A percentile compares a stretch with the other conserved stretches of the same genome.
Evolutionary conservation across 30 jellyfish, hydroid and myxozoan genomes (phyloP).

Genomic region (Mastigias papua): DNA sequence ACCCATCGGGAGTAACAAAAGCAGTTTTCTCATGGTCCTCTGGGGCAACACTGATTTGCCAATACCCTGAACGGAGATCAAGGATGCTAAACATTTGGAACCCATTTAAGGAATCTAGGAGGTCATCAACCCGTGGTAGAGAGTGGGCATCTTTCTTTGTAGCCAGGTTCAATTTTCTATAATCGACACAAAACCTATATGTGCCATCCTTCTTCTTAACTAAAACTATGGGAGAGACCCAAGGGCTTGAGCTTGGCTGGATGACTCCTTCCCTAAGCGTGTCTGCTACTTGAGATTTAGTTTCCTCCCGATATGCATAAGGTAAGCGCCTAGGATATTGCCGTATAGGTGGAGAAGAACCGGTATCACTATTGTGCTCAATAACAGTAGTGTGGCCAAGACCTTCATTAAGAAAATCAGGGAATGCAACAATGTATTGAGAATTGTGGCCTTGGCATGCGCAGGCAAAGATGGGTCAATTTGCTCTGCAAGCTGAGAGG

Average conservation of each 20-base stretch:
- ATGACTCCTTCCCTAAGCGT: constrained; percentile 21
- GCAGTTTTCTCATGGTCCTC: constrained; percentile 55
- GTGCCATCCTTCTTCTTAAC: constrained; percentile 43
- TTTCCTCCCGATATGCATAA: too few species aligned
- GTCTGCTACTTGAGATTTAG: constrained; percentile 1
- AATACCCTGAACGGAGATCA: too few species aligned
- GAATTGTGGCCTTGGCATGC: background rate
- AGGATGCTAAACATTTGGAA: constrained; percentile 23
- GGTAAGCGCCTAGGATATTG: constrained; percentile 42
- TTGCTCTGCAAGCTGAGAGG: background rate
- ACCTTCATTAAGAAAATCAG: background rate
- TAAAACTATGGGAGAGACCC: too few species aligned
- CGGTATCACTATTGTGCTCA: constrained; percentile 2
- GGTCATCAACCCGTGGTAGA: too few species aligned
- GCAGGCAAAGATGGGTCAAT: background rate
- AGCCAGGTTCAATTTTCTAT: too few species aligned
- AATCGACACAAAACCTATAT: too few species aligned
- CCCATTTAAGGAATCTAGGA: constrained; percentile 43
- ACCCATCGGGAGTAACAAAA: too few species aligned
- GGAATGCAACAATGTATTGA: background rate
- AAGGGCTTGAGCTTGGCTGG: constrained; percentile 34
- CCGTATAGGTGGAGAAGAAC: constrained; percentile 14
- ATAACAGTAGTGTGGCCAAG: background rate
- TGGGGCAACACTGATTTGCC: constrained; percentile 60
- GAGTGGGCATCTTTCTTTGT: constrained; percentile 71